Evolutionary conservation across 2,113 vertebrate genomes (phyloP).

Genomic region (Microtus richardsoni): DNA sequence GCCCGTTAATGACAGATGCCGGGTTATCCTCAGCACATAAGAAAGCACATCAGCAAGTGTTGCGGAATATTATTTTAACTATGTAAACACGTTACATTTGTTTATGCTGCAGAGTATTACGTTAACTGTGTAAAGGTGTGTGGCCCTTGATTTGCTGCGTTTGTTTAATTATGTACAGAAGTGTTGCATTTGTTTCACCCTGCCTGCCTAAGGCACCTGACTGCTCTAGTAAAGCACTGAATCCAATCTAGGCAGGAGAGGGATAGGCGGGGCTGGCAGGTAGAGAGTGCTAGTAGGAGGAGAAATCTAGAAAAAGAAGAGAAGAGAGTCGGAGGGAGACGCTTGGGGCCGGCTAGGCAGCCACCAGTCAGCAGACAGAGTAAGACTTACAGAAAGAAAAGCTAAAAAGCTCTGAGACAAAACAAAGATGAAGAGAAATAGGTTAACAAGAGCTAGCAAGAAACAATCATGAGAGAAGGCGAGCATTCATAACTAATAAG

Average conservation of each 20-base stretch:
- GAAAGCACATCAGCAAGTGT: background rate
- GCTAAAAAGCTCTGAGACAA: background rate
- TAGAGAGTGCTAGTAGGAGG: background rate
- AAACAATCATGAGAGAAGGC: background rate
- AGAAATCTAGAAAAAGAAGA: background rate
- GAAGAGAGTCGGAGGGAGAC: too few species aligned
- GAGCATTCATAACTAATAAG: background rate
- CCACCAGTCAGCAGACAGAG: background rate
- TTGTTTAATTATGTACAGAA: background rate
- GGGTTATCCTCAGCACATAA: background rate
- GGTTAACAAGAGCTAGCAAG: background rate
- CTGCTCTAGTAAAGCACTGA: background rate
- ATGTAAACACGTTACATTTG: background rate
- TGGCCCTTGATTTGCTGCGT: background rate
- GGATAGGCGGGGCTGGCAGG: background rate
- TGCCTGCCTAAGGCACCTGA: background rate
- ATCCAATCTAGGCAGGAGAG: background rate
- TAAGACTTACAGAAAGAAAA: background rate
- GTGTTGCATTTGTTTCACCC: background rate
- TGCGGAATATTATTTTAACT: background rate
- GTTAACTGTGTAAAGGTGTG: background rate
- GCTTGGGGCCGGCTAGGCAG: background rate
- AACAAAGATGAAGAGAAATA: background rate
- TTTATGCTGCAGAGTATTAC: background rate
- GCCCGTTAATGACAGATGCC: background rate